Evolutionary conservation across 1,140 invertebrate genomes (phyloP).

Genomic region (Aphelenchoides besseyi): DNA sequence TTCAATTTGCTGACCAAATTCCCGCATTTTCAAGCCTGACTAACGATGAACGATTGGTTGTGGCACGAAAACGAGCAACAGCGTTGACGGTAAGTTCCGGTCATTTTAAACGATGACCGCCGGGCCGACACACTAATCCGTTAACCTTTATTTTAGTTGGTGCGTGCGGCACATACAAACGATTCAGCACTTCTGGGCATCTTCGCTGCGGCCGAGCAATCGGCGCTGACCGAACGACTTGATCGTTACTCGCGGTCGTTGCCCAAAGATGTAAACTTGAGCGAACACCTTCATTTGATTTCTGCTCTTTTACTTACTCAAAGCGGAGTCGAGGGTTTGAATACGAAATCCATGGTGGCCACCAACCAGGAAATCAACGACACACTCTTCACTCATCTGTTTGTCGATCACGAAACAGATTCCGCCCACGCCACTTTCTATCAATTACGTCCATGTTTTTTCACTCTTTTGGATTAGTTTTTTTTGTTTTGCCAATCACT

Average conservation of each 20-base stretch:
- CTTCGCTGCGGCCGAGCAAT: background rate
- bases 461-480: background rate
- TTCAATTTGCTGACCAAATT: background rate
- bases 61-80: background rate
- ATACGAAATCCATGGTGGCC: background rate
- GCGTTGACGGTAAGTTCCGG: background rate
- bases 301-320: slow-evolving; percentile 5
- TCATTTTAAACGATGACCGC: background rate
- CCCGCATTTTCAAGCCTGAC: background rate
- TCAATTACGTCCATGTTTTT: background rate
- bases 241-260: background rate
- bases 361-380: background rate
- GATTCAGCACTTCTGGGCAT: background rate
- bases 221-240: background rate
- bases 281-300: background rate
- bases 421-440: background rate
- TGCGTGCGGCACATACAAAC: background rate
- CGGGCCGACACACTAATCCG: background rate
- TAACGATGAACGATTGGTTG: background rate
- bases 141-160: background rate
- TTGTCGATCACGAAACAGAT: background rate
- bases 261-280: background rate
- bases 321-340: background rate
- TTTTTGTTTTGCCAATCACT: no score
- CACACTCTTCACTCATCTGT: slow-evolving; percentile 6